Evolutionary conservation across 2,888 invertebrate species (phyloP).

Genomic region (Troilus luridus): DNA sequence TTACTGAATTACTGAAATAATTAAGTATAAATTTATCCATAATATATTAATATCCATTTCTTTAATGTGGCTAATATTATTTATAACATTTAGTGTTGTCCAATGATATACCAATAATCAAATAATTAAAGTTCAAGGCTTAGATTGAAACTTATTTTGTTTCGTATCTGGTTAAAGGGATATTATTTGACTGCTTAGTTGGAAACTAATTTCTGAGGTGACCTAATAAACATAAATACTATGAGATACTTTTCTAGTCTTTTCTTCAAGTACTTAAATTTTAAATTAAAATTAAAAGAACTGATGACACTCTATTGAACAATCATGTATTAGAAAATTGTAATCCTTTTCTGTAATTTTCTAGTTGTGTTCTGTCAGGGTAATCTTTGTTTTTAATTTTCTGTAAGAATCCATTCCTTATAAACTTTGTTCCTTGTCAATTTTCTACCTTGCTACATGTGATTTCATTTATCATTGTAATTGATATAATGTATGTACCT

Average conservation of each 20-base stretch:
- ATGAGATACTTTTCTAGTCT: neutral
- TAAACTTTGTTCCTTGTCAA: conserved; percentile 39
- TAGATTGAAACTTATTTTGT: neutral
- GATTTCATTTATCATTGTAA: conserved; percentile 26
- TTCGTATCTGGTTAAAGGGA: neutral
- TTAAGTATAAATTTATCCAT: no score
- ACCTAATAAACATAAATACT: neutral
- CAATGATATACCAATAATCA: neutral
- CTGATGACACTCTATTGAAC: neutral
- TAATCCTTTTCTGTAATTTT: neutral
- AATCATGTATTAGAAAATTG: neutral
- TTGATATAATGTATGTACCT: conserved; percentile 24
- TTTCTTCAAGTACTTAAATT: neutral
- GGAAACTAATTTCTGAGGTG: neutral
- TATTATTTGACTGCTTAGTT: neutral
- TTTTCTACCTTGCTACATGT: conserved; percentile 26
- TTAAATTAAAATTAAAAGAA: neutral
- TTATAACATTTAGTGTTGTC: neutral
- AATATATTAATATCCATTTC: neutral
- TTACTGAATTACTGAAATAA: no score
- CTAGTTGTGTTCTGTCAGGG: neutral
- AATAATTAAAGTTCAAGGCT: neutral
- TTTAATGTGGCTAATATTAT: neutral
- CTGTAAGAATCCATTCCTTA: neutral
- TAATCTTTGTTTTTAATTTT: neutral